A percentile compares a stretch with the other conserved stretches of the same genome.
Conservation (phyloP, 2,888 invertebrate species). For the Tethea ocularis region DNA sequence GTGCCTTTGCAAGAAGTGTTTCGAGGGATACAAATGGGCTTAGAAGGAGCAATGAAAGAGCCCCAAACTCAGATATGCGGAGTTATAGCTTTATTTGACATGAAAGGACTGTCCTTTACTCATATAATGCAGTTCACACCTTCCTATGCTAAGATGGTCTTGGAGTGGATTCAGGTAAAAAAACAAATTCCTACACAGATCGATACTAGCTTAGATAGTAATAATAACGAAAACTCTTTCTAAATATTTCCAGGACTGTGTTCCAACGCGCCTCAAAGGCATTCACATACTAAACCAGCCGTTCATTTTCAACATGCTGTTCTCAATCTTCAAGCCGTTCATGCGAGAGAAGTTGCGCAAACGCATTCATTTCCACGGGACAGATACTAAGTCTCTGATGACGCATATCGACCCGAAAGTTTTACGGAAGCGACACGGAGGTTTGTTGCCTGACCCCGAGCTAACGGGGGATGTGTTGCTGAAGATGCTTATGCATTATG, state of each 20-base stretch:
- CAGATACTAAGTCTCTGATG: conserved; percentile 84
- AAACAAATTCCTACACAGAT: neutral
- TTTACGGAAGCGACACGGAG: conserved; percentile 87
- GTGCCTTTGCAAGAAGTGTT: conserved; percentile 87
- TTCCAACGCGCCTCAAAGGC: conserved; percentile 92
- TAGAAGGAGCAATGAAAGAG: conserved; percentile 91
- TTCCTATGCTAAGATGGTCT: conserved; percentile 87
- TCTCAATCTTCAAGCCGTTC: conserved; percentile 94
- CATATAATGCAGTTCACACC: conserved; percentile 92
- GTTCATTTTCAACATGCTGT: conserved; percentile 92
- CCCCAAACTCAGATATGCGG: conserved; percentile 91
- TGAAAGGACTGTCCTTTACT: conserved; percentile 88
- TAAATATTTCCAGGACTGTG: conserved; percentile 86
- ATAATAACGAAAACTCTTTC: conserved; percentile 2
- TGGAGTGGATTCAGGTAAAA: conserved; percentile 88
- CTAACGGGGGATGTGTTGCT: conserved; percentile 86
- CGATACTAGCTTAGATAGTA: neutral
- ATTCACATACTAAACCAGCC: conserved; percentile 96
- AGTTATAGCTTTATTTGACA: conserved; percentile 88
- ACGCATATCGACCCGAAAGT: conserved; percentile 83
- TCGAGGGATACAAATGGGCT: conserved; percentile 86
- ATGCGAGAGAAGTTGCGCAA: conserved; percentile 91
- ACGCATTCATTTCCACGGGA: conserved; percentile 90
- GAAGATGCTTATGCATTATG: conserved; percentile 86
- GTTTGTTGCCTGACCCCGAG: conserved; percentile 85